Base-by-base conservation (phyloP, 2,888 invertebrate species). In the Apamea epomidion region DNA sequence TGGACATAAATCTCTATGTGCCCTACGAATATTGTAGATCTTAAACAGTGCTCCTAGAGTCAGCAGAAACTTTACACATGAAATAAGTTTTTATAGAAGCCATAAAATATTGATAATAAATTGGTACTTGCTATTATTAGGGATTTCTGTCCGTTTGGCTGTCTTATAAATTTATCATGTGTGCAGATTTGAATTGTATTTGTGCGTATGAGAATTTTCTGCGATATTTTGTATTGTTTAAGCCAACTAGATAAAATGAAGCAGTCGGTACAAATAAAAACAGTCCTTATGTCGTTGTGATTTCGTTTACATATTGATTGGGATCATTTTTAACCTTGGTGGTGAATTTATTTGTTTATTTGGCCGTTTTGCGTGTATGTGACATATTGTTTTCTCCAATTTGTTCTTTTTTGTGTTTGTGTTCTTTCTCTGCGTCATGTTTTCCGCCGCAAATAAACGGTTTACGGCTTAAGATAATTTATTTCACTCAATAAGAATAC, bases 1-100 rank as follows among this genome's bases (percentile, higher is more conserved):
- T 48, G 54, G 60, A 79, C 81, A 89, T 91, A 90, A 90, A 91
- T 91, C 87, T 76, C 32, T 71, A 70, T 76, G 73, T 86, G 25
- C 48, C 69, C 78, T 79, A 83, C 42, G 76, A 87, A 85, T 82
- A 85, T 84, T 83, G 74, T 51, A 77, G 73, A 81, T 65, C 85
- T 72, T 60, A 79, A 85, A 74, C 54, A 85, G 48, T 42, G 48
- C 48, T 62, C 42, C 74, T 71, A 65, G 73, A 82, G 76, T 89
- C 80, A 68, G 82, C 74, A 80, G 16, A 86, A 60, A 81, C 79
- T 89, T 81, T 62, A 64, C 62, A 78, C 82, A 75, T 74, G 77
- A 70, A 74, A 82, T 77, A 77, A 88, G 70, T 85, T 82, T 74
- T 76, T 77, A 72, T 45, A 71, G 8, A 74, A 69, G 76, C 67